phyloP scores from a whole-genome alignment of 2,888 invertebrate species.

The Mellilla xanthometata region DNA sequence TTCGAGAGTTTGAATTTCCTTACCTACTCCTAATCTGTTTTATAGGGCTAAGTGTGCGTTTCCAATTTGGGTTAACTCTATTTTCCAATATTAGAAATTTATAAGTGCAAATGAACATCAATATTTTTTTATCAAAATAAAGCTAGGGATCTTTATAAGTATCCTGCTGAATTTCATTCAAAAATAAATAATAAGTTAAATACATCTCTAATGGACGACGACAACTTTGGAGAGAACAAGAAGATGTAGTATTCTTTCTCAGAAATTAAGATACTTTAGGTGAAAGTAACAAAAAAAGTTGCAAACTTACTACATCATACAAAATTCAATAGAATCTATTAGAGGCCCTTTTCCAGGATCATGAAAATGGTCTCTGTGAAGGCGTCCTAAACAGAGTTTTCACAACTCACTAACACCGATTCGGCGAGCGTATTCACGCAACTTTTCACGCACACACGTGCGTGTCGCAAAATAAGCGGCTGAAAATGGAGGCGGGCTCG shows the following conservation, averaged over 20 bases:
- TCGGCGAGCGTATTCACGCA: slow-evolving; percentile 67
- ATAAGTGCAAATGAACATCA: too few relatives aligned
- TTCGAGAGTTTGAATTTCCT: slow-evolving; percentile 16
- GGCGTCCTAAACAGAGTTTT: slow-evolving; percentile 77
- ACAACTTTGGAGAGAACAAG: too few relatives aligned
- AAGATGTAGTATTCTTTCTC: too few relatives aligned
- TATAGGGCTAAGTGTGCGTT: neutral
- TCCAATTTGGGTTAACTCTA: too few relatives aligned
- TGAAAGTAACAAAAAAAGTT: slow-evolving; percentile 26
- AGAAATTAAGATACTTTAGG: too few relatives aligned
- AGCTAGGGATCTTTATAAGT: too few relatives aligned
- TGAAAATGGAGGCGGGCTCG: slow-evolving; percentile 57
- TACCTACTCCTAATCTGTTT: slow-evolving; percentile 9
- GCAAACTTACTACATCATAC: slow-evolving; percentile 31
- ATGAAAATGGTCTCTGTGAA: slow-evolving; percentile 70
- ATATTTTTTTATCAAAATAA: too few relatives aligned
- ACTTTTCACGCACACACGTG: slow-evolving; percentile 74
- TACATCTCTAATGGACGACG: too few relatives aligned
- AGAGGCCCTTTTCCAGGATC: slow-evolving; percentile 47
- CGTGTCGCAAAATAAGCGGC: slow-evolving; percentile 70
- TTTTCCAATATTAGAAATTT: too few relatives aligned
- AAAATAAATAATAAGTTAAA: too few relatives aligned
- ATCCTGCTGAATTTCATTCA: too few relatives aligned
- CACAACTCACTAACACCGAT: slow-evolving; percentile 77
- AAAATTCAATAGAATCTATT: slow-evolving; percentile 54